phyloP scores from a whole-genome alignment of 2,113 vertebrate species.

The Passerina amoena region DNA sequence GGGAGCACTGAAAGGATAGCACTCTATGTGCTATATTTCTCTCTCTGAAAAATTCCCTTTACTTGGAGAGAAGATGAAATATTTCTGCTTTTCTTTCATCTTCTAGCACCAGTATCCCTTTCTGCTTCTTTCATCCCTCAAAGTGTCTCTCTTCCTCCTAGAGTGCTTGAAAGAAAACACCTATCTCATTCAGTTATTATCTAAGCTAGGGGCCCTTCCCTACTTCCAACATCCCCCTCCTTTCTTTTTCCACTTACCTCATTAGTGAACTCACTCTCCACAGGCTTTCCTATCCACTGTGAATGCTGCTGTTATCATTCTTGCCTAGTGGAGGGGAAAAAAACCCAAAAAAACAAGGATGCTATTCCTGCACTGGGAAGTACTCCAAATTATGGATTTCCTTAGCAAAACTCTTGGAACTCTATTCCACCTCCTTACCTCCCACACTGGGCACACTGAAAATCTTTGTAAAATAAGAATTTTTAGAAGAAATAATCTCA shows the following conservation, averaged over 20 bases:
- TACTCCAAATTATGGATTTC: background rate
- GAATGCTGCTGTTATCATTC: background rate
- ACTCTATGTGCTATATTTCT: background rate
- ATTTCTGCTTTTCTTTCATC: slow-evolving; percentile 20
- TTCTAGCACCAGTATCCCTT: background rate
- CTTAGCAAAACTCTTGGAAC: background rate
- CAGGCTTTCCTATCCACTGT: background rate
- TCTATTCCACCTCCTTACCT: background rate
- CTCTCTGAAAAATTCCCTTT: background rate
- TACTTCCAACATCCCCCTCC: background rate
- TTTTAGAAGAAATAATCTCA: background rate
- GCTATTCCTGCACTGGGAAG: background rate
- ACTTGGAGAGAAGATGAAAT: background rate
- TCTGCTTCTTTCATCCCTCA: background rate
- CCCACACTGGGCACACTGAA: background rate
- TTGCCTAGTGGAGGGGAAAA: background rate
- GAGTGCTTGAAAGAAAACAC: background rate
- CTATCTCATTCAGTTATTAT: slow-evolving; percentile 9
- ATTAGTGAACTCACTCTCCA: background rate
- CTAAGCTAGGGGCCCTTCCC: background rate
- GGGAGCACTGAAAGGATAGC: background rate
- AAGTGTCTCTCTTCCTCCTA: background rate
- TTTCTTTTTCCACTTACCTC: background rate
- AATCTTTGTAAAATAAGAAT: background rate
- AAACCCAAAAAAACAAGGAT: background rate